Evolutionary conservation across 1,140 invertebrate genomes (phyloP), one percentile per base, ranked within the genome.

Genomic region (Zaprionus davidi): DNA sequence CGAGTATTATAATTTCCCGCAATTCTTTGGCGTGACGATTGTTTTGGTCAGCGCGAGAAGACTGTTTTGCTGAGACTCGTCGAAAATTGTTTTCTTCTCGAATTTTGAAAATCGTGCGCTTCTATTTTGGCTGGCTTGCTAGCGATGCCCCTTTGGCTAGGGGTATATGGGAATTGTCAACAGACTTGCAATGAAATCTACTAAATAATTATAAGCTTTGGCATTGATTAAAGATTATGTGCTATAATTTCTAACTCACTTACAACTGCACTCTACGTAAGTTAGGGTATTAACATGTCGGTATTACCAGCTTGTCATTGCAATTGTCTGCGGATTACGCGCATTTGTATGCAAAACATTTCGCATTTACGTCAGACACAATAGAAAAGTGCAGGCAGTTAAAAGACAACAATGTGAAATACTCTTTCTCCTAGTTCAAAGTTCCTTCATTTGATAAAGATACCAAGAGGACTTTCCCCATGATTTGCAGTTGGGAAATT

Each of bases 21-120:
- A 9, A 56, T n/a, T 9, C 22, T 56, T 28, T 65, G 55, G 70
- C 62, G 69, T 63, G 49, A 44, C 57, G 64, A 78, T 57, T 78
- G 77, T 70, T 69, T 83, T 80, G 73, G 51, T 82, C 78, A 70
- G 77, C 71, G 63, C 78, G 70, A 83, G 73, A 67, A 73, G 84
- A 86, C 83, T 86, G 73, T 78, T 78, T 36, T 22, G 71, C 56
- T 69, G 4, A 3, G 76, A 59, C 77, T 86, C 83, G 83, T 83
- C 55, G 67, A 83, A 80, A 86, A 88, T 34, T 67, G 69, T 82
- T 85, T 75, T 75, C 72, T 82, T 79, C 66, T 75, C 56, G 36
- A 31, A 77, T 87, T 68, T 80, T 57, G 44, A 67, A 65, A 51
- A 71, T 69, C 69, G 58, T 71, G 70, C 28, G 36, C 68, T 83